Evolutionary conservation across 2,888 invertebrate genomes (phyloP), one percentile per base, ranked within the genome.

Genomic region (Cryptosula pallasiana): DNA sequence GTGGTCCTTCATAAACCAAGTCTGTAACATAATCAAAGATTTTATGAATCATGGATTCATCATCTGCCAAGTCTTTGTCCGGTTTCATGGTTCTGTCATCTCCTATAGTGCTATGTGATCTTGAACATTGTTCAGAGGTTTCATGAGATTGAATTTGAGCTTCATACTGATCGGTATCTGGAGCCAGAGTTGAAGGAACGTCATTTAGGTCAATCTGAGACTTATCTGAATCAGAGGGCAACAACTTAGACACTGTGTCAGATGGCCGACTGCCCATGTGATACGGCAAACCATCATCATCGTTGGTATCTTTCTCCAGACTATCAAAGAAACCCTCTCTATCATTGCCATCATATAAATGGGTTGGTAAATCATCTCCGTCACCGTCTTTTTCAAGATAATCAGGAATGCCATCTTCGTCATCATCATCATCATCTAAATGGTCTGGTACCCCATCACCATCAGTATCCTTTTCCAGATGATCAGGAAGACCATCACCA

Each of bases 261-360:
- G n/a, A n/a, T n/a, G n/a, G n/a, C n/a, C n/a, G n/a, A n/a, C n/a
- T n/a, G n/a, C n/a, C 78, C 5, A 75, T 55, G 57, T 77, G 69
- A 74, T 81, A 79, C 25, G 80, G 80, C 16, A 81, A 79, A 3
- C 80, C 80, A 74, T 81, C 79, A 3, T 78, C 76, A 71, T 78
- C 69, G n/a, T n/a, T n/a, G 25, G 72, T 55, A 69, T 71, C 63
- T 23, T 27, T 35, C 71, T 73, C 72, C 29, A 72, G 69, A 35
- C 70, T n/a, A 35, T 72, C 72, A 25, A 80, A 80, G 16, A 81
- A 79, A 5, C 80, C 80, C 74, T 81, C 79, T 3, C 78, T 76
- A 72, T 78, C 69, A 36, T 72, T 45, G 34, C 63, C 63, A 13
- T 23, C 32, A 69, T 72, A 58, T 35, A 69, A 45, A 45, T 72